Base-by-base conservation (phyloP, 2,113 vertebrate genomes). In the Sinocyclocheilus maitianheensis region DNA sequence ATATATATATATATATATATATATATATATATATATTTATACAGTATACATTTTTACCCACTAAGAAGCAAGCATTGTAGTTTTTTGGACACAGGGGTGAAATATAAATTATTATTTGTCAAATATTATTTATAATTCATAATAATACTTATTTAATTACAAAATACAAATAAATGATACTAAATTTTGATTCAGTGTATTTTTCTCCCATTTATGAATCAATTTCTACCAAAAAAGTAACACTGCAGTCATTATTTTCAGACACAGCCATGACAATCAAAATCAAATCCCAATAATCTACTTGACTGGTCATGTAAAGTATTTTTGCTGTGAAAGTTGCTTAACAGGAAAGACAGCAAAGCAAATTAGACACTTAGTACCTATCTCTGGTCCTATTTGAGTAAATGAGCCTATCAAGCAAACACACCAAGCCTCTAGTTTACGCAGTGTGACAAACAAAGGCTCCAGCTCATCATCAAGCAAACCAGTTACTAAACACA, bases 401-500 rank as follows among this genome's bases (percentile, higher is more conserved):
- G 76, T 30, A 43, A 22, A 24, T 8, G 12, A 62, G 20, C 34
- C 2, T 62, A 40, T 79, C 4, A 40, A 62, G 53, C 16, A 14
- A 30, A 34, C 16, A 34, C 16, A 34, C 76, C 53, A 18, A 77
- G 51, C 7, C 16, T 5, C 51, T 34, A 55, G 24, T 77, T 79
- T 3, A 60, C 18, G 1, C 43, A 76, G 12, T n/a, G 60, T 11
- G 37, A 46, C 60, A 34, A 53, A 69, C 63, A 71, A 71, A 83
- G 18, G 16, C 55, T 46, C 22, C 20, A 13, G 30, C 34, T 67
- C 46, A 30, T 37, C 1, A 22, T 65, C 16, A 67, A 77, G 22
- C 72, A 60, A 77, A 43, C 69, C 18, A 18, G 71, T 77, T 76
- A 48, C 20, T 22, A 30, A 69, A 46, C 26, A 83, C 81, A 67